Percentiles rank a stretch among this genome's conserved stretches.
These are phyloP conservation scores for Chrysaora quinquecirrha DNA, from an alignment of 30 jellyfish, hydroid and myxozoan genomes.

Conservation along the genomic window DNA sequence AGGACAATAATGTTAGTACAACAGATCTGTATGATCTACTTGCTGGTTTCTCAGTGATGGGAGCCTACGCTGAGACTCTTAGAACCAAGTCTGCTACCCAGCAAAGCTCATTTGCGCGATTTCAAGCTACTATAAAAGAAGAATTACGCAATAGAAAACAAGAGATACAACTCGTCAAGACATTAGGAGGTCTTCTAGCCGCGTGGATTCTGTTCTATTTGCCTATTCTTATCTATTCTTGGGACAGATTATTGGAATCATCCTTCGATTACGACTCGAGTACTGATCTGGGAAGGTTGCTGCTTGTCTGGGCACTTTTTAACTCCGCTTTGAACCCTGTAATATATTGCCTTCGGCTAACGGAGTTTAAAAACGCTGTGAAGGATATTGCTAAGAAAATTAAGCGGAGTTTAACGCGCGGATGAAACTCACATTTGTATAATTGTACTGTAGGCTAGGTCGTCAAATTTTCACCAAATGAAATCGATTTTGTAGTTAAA, in stretches of 20 bases:
- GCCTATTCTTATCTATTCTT: conserved; percentile 43
- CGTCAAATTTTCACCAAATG: no score
- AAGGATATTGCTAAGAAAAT: not conserved
- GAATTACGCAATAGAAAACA: conserved; percentile 51
- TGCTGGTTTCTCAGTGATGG: conserved; percentile 61
- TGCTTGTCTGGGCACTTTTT: conserved; percentile 52
- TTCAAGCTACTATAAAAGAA: conserved; percentile 39
- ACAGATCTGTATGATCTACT: conserved; percentile 15
- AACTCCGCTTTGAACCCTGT: conserved; percentile 61
- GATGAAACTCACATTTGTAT: no score
- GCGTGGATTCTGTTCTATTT: conserved; percentile 58
- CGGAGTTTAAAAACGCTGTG: conserved; percentile 55
- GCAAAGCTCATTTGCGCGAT: conserved; percentile 50
- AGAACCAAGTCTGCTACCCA: conserved; percentile 38
- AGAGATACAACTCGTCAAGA: conserved; percentile 61
- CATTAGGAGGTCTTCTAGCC: conserved; percentile 45
- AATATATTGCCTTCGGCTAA: conserved; percentile 48
- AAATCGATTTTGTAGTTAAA: no score
- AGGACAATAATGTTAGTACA: not conserved
- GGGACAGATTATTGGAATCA: conserved; percentile 31
- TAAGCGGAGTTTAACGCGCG: not conserved
- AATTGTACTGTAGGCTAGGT: no score
- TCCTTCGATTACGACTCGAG: conserved; percentile 2
- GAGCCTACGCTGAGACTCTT: conserved; percentile 59
- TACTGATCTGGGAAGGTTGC: conserved; percentile 12